Evolutionary conservation across 2,888 invertebrate genomes (phyloP), one percentile per base, ranked within the genome.

Genomic region (Latrodectus hesperus): DNA sequence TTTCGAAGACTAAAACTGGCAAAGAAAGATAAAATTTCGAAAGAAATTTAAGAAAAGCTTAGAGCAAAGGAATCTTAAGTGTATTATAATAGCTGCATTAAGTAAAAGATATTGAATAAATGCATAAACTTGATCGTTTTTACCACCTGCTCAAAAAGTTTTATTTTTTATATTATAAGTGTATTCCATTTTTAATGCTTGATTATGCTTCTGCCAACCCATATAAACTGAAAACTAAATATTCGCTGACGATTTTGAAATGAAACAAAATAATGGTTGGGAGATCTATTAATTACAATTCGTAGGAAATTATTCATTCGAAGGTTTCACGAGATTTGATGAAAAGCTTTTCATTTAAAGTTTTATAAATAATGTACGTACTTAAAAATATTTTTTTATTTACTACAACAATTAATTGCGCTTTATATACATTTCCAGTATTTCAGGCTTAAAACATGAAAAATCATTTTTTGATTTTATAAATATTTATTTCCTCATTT

Each of bases 41-140:
- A 55, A 55, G 16, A 55, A 55, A 55, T 16, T 16, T 16, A 3
- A 22, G 22, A 22, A 22, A 22, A 22, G 11, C 55, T 55, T 55
- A 14, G 55, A 55, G 55, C 22, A 55, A 55, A 55, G 55, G 10
- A 67, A 17, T 74, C 82, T 74, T 82, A 82, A 82, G 74, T 68
- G 75, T 82, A 82, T 82, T 67, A 82, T 82, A 82, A 82, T 82
- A 82, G 74, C 82, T 82, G 70, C 74, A 70, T 74, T 82, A 82
- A 82, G 82, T 68, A 55, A 68, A 70, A 75, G 75, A 74, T 16
- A 82, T 75, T 82, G 82, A 64, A 82, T 82, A 82, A 82, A 82
- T 82, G 68, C 65, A 82, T 82, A 82, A 82, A n/a, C 53, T 82
- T 55, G 10, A 17, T 53, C 82, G 74, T 82, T 75, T 55, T 75